A percentile compares a stretch with the other conserved stretches of the same genome.
Conservation (phyloP, 2,797 vertebrate species). For the Euphonia xanthogaster region DNA sequence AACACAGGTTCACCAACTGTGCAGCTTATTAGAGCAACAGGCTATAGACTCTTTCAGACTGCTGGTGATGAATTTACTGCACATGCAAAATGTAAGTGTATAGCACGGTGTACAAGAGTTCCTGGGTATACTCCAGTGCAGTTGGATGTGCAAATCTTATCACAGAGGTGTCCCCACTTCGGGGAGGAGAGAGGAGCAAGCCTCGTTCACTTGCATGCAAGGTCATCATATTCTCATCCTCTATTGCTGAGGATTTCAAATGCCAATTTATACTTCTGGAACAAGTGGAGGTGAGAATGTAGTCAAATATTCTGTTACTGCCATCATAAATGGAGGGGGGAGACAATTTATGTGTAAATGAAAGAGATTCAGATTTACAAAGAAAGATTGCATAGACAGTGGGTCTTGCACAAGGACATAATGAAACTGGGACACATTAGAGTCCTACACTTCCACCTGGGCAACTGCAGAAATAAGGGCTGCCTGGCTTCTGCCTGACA, state of each 20-base stretch:
- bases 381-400: neutral
- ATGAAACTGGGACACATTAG: neutral
- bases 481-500: neutral
- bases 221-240: neutral
- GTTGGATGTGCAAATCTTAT: neutral
- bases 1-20: neutral
- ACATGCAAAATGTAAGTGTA: neutral
- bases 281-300: neutral
- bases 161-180: neutral
- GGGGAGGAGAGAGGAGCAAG: neutral
- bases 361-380: neutral
- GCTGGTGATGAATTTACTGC: neutral
- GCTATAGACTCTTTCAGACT: neutral
- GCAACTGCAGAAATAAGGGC: rapidly evolving
- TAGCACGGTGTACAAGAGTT: neutral
- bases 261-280: neutral
- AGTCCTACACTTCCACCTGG: neutral
- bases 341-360: neutral
- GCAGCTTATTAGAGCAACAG: neutral
- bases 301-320: neutral
- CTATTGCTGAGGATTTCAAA: rapidly evolving
- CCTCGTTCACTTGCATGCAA: rapidly evolving
- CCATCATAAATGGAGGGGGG: neutral
- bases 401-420: rapidly evolving
- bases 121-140: neutral